phyloP scores from a whole-genome alignment of 2,797 vertebrate genomes.

The Zalophus californianus region DNA sequence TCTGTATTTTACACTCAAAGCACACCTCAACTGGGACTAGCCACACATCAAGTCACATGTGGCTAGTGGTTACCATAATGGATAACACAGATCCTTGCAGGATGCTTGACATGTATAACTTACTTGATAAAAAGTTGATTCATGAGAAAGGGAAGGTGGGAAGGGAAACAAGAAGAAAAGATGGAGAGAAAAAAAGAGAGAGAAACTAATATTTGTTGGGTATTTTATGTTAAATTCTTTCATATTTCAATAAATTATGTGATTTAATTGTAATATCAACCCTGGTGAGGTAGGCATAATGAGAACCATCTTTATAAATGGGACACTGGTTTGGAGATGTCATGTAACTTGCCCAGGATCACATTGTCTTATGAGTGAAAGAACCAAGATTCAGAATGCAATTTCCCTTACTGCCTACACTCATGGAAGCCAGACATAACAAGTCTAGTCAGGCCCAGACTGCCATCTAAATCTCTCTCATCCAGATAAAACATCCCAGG shows the following conservation, averaged over 20 bases:
- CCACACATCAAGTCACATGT: neutral
- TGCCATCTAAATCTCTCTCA: neutral
- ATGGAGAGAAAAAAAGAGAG: neutral
- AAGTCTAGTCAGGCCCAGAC: neutral
- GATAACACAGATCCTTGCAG: neutral
- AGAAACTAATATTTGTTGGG: neutral
- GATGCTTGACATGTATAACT: neutral
- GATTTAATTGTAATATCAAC: neutral
- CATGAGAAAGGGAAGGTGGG: neutral
- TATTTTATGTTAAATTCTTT: neutral
- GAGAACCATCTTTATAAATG: neutral
- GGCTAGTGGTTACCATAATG: neutral
- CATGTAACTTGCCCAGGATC: neutral
- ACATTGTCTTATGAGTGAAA: neutral
- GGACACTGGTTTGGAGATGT: neutral
- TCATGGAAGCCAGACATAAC: neutral
- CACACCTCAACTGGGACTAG: neutral
- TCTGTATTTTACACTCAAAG: neutral
- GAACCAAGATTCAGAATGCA: neutral
- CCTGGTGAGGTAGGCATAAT: neutral
- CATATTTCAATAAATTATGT: neutral
- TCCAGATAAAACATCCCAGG: neutral
- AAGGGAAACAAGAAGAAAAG: neutral
- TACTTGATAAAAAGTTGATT: neutral
- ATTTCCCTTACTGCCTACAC: neutral